phyloP scores from a whole-genome alignment of 2,113 vertebrate genomes.

The Hippocampus guttulatus region DNA sequence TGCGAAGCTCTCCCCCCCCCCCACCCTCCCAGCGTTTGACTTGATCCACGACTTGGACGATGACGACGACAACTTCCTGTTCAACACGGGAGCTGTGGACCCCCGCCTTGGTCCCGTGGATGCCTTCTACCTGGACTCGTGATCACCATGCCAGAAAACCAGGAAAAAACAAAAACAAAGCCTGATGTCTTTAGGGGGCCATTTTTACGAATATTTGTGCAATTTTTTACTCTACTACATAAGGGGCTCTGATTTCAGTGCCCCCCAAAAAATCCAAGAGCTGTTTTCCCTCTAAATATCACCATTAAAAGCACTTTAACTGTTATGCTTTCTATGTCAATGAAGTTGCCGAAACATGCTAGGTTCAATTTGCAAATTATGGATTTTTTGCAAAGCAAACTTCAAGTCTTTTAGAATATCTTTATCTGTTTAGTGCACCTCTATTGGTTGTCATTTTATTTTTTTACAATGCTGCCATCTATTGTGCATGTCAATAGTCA shows the following conservation, averaged over 20 bases:
- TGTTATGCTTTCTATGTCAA: not conserved
- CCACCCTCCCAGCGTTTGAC: not conserved
- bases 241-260: not conserved
- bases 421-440: not conserved
- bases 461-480: not conserved
- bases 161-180: not conserved
- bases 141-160: not conserved
- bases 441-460: not conserved
- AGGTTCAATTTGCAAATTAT: not conserved
- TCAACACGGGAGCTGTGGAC: not conserved
- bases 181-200: not conserved
- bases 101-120: not conserved
- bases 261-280: not conserved
- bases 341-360: not conserved
- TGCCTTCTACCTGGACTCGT: constrained; percentile 5
- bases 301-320: not conserved
- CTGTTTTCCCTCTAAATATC: not conserved
- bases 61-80: constrained; percentile 3
- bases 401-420: not conserved
- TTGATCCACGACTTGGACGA: not conserved
- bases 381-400: not conserved
- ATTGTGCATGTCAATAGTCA: not conserved
- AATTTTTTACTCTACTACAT: not conserved
- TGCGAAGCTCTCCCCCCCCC: not conserved
- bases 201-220: not conserved